Base-by-base conservation (phyloP, 2,888 invertebrate genomes). In the Lochmaea capreae region DNA sequence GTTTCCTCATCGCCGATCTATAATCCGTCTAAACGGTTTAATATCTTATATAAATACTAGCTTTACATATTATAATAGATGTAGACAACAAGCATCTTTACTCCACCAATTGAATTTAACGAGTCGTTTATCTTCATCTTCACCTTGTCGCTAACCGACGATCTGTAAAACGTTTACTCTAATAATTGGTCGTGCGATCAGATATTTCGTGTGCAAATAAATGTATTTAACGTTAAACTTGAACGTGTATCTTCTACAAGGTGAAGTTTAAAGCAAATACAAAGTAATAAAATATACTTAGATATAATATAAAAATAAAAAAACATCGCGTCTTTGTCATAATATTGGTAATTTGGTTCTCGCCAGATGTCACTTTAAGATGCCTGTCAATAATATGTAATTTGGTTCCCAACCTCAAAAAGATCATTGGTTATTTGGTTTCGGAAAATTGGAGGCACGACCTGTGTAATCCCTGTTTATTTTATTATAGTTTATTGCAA, bases 41-140 rank as follows among this genome's bases (percentile, higher is more conserved):
- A 68, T 68, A 68, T 46, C 61, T 49, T 33, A 3, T 33, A 33
- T 33, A 33, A 0, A 61, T 49, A 59, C 12, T 3, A 39, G 33
- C 5, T 68, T 62, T 39, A 68, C 62, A 52, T 68, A 52, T 62
- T 68, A 61, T 62, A 49, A 52, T 66, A 49, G 46, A 16, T 11
- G 72, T 39, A 39, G 33, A 39, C 33, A 39, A 72, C 42, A 67
- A 70, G 66, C 62, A 69, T 70, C 65, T 75, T 75, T 69, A 75
- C 68, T 59, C 33, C 42, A 52, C 69, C 75, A 69, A 70, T 75
- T 72, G 65, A 58, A 72, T 72, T 72, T 75, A 72, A 75, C 72
- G 75, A 75, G 69, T 66, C 61, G 49, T 69, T 75, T 72, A 75
- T 75, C 72, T 72, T 49, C 59, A 72, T 75, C 75, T 72, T 46